These are phyloP conservation scores for Papilio polytes DNA, from an alignment of 1,140 invertebrate genomes.

Conservation along the genomic window DNA sequence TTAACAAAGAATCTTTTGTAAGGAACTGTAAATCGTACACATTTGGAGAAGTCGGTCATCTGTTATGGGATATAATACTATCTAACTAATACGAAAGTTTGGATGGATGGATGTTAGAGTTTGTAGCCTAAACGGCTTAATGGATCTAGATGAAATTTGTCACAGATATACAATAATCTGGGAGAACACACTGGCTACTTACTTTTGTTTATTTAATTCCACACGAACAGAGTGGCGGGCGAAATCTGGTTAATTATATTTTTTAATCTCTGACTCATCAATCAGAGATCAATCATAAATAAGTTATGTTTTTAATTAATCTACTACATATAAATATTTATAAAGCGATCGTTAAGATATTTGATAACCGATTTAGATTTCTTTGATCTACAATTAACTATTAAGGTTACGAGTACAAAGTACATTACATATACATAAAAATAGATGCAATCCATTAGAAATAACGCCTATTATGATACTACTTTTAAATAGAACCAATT, in stretches of 20 bases:
- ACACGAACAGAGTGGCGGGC: too few species aligned
- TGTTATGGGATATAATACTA: not conserved
- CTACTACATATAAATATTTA: not conserved
- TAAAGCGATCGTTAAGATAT: not conserved
- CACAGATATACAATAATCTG: too few species aligned
- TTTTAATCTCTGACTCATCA: not conserved
- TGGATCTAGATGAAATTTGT: too few species aligned
- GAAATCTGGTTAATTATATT: too few species aligned
- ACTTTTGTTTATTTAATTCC: too few species aligned
- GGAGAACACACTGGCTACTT: too few species aligned
- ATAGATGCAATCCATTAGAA: not conserved
- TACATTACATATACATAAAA: not conserved
- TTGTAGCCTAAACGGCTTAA: too few species aligned
- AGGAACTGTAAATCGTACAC: not conserved
- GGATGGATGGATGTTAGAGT: too few species aligned
- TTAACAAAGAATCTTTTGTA: not conserved
- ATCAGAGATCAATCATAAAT: not conserved
- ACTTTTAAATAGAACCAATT: not conserved
- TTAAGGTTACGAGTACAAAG: not conserved
- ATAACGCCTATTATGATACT: not conserved
- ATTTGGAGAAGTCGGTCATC: conserved; percentile 1
- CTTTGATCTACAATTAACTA: conserved; percentile 4
- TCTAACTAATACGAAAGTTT: too few species aligned
- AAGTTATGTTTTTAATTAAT: conserved; percentile 18
- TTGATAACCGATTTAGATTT: not conserved